phyloP scores from a whole-genome alignment of 2,797 vertebrate genomes.

The Huso huso region DNA sequence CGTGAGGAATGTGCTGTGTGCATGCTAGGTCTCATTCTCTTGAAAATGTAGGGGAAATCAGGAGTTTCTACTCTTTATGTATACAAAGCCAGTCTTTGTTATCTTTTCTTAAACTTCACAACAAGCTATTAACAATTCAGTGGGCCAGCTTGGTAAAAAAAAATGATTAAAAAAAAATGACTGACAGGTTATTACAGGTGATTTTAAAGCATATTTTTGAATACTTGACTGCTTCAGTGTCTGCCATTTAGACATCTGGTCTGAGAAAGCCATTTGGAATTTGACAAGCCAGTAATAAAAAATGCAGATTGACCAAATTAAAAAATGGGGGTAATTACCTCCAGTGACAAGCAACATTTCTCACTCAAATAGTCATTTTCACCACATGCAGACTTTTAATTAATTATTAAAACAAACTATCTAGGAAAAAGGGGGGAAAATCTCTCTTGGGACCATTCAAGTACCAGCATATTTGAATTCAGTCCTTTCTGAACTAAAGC shows the following conservation, averaged over 20 bases:
- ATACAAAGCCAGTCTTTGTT: no score
- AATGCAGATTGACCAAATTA: constrained; percentile 48
- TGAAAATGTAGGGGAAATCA: no score
- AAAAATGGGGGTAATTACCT: constrained; percentile 34
- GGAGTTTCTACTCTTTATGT: no score
- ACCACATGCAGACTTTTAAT: constrained; percentile 50
- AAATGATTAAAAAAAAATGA: no score
- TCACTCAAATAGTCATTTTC: constrained; percentile 38
- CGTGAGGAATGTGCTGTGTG: no score
- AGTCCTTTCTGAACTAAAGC: constrained; percentile 58
- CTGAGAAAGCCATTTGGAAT: constrained; percentile 13
- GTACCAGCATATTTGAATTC: constrained; percentile 52
- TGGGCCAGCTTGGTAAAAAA: no score
- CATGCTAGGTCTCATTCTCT: no score
- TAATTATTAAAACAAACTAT: constrained; percentile 54
- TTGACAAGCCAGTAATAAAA: constrained; percentile 17
- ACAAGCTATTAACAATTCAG: no score
- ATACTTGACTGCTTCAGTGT: constrained; percentile 1
- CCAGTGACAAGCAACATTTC: constrained; percentile 34
- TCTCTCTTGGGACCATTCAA: constrained; percentile 26
- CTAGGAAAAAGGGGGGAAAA: constrained; percentile 7
- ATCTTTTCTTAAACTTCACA: no score
- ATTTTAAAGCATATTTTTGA: not conserved
- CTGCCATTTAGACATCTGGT: constrained; percentile 13
- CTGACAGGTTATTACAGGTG: not conserved